Evolutionary conservation across 53 echinoderm and acorn worm species (phyloP).

Genomic region (Actinopyga echinites): DNA sequence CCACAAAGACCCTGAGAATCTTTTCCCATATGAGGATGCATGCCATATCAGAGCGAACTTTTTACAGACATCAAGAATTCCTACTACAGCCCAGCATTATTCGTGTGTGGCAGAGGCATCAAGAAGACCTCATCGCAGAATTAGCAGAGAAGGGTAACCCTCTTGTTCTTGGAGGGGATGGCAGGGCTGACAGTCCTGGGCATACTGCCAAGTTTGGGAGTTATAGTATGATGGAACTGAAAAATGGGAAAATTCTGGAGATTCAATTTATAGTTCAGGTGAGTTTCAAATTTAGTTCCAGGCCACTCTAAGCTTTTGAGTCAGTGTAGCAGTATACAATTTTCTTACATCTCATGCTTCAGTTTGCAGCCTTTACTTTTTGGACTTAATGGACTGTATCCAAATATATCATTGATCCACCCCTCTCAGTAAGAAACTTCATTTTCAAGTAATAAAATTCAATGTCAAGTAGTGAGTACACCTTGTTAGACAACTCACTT

Average conservation of each 20-base stretch:
- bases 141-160: background rate
- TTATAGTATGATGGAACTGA: slow-evolving; percentile 41
- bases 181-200: slow-evolving; percentile 61
- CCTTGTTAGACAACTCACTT: too few species aligned
- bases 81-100: background rate
- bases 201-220: slow-evolving; percentile 60
- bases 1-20: background rate
- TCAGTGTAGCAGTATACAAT: too few species aligned
- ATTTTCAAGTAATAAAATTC: too few species aligned
- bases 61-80: background rate
- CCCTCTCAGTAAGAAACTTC: background rate
- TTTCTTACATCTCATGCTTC: too few species aligned
- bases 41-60: background rate
- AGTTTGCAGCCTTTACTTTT: too few species aligned
- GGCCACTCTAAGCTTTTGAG: too few species aligned
- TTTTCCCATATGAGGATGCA: background rate
- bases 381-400: too few species aligned
- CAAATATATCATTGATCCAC: background rate
- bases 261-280: slow-evolving; percentile 64
- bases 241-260: slow-evolving; percentile 48
- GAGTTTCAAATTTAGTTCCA: background rate
- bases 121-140: background rate
- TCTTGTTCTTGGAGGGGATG: slow-evolving; percentile 51
- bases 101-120: background rate
- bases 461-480: too few species aligned